Conservation (phyloP, 1,140 invertebrate genomes). For the Galleria mellonella region DNA sequence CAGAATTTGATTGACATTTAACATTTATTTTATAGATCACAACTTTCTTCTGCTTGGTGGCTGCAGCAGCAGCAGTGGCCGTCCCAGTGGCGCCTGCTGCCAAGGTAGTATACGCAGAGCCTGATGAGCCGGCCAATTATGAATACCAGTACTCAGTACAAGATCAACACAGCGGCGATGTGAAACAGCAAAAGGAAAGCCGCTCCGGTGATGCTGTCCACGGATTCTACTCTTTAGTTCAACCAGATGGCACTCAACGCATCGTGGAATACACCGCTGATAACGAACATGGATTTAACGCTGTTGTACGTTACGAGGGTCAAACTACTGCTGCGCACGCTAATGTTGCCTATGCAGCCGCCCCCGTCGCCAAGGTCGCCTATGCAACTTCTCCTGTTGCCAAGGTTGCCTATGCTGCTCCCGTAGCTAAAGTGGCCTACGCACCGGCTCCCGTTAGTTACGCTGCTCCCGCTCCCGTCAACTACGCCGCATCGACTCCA, state of each 20-base stretch:
- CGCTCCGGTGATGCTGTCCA: slow-evolving; percentile 75
- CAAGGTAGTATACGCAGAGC: slow-evolving; percentile 26
- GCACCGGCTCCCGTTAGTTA: slow-evolving; percentile 8
- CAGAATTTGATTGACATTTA: no score
- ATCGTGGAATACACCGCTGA: slow-evolving; percentile 73
- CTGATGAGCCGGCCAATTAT: slow-evolving; percentile 62
- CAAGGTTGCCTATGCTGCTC: slow-evolving; percentile 13
- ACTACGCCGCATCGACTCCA: background rate
- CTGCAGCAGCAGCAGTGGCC: slow-evolving; percentile 24
- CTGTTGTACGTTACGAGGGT: slow-evolving; percentile 45
- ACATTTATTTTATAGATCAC: background rate
- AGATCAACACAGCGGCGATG: slow-evolving; percentile 57
- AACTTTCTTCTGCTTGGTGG: slow-evolving; percentile 24
- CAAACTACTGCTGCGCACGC: slow-evolving; percentile 45
- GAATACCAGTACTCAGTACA: slow-evolving; percentile 61
- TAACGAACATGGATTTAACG: slow-evolving; percentile 44
- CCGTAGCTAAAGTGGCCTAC: slow-evolving; percentile 11
- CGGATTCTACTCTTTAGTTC: slow-evolving; percentile 76
- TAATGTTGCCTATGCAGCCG: no score
- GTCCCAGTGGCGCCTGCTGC: slow-evolving; percentile 14
- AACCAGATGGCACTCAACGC: slow-evolving; percentile 72
- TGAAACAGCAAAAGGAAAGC: slow-evolving; percentile 51
- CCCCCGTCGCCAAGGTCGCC: slow-evolving; percentile 22
- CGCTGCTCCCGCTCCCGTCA: slow-evolving; percentile 15
- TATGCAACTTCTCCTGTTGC: slow-evolving; percentile 15